phyloP scores from a whole-genome alignment of 2,888 invertebrate species.

The Mythimna ferrago region DNA sequence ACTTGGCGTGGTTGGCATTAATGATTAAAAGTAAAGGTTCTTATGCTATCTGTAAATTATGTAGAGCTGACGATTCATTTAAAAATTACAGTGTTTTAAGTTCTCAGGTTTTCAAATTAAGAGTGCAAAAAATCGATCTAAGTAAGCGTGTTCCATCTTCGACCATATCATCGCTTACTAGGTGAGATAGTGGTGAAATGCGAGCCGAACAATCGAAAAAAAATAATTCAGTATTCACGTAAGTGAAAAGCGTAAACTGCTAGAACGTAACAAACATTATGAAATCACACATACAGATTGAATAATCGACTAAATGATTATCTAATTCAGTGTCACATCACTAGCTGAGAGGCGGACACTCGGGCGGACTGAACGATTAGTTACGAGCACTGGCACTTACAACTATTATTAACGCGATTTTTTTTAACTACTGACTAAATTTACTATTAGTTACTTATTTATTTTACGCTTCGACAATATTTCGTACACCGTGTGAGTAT shows the following conservation, averaged over 20 bases:
- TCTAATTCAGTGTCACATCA: conserved; percentile 10
- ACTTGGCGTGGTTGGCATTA: conserved; percentile 2
- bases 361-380: conserved; percentile 23
- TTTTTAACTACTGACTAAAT: conserved; percentile 2
- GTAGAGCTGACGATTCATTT: neutral
- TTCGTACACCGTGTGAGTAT: neutral
- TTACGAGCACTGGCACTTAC: conserved; percentile 7
- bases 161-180: neutral
- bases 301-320: conserved; percentile 19
- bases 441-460: neutral
- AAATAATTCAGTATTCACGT: too few species aligned
- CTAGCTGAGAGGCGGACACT: conserved; percentile 21
- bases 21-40: neutral
- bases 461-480: neutral
- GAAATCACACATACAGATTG: neutral
- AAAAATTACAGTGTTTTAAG: neutral
- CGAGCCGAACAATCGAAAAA: neutral
- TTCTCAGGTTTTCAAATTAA: neutral
- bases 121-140: neutral
- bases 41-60: neutral
- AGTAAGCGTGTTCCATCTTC: neutral
- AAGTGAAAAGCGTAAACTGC: neutral
- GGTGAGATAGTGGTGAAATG: neutral
- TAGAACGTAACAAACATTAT: neutral
- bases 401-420: conserved; percentile 4